These are phyloP conservation scores for Amphiprion clarkii DNA, from an alignment of 2,797 vertebrate genomes.

Conservation along the genomic window DNA sequence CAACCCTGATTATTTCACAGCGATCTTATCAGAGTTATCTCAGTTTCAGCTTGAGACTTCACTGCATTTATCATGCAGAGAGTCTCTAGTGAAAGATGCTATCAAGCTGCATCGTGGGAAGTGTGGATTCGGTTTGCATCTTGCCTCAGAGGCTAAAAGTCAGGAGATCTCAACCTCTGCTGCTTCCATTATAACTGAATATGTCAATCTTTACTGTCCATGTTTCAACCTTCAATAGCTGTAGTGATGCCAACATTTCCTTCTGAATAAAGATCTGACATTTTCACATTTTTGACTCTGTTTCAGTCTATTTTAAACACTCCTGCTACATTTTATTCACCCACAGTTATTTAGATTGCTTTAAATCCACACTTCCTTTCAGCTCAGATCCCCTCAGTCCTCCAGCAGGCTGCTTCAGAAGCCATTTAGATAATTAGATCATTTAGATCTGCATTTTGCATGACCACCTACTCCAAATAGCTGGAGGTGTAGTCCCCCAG, in stretches of 20 bases:
- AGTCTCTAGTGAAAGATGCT: neutral
- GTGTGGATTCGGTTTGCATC: neutral
- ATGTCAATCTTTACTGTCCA: too few relatives aligned
- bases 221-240: too few relatives aligned
- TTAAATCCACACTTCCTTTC: neutral
- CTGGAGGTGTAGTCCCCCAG: too few relatives aligned
- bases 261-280: too few relatives aligned
- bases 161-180: too few relatives aligned
- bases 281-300: neutral
- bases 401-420: neutral
- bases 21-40: neutral
- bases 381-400: neutral
- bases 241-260: too few relatives aligned
- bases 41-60: neutral
- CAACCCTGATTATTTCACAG: neutral
- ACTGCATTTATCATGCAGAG: neutral
- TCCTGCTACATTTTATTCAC: neutral
- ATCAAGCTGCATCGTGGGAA: neutral
- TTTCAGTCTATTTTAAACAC: neutral
- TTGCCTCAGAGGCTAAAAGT: too few relatives aligned
- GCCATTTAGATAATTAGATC: neutral
- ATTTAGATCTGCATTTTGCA: neutral
- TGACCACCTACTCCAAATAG: neutral
- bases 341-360: neutral
- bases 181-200: too few relatives aligned